phyloP scores from a whole-genome alignment of 2,888 invertebrate genomes.

The Drosophila ezoana region DNA sequence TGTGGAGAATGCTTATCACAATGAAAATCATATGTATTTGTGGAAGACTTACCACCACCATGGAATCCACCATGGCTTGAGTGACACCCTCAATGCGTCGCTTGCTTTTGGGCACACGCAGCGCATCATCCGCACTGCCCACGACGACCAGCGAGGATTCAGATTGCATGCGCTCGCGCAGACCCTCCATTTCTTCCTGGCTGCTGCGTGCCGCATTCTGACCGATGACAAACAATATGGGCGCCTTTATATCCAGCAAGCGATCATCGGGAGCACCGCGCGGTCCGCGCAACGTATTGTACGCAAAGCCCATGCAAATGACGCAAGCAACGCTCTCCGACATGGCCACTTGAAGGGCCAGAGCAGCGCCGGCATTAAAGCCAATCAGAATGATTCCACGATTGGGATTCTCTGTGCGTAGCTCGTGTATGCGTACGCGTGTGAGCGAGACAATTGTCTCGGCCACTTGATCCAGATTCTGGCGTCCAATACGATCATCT shows the following conservation, averaged over 20 bases:
- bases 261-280: constrained; percentile 92
- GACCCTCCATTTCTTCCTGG: constrained; percentile 91
- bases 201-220: constrained; percentile 89
- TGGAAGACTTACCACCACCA: constrained; percentile 87
- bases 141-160: constrained; percentile 91
- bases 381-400: constrained; percentile 91
- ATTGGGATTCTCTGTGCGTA: constrained; percentile 88
- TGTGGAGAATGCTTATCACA: neutral
- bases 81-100: constrained; percentile 91
- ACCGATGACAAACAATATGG: constrained; percentile 92
- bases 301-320: constrained; percentile 92
- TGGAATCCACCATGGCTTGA: constrained; percentile 91
- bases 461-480: constrained; percentile 85
- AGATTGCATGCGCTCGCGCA: constrained; percentile 91
- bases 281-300: constrained; percentile 89
- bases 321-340: constrained; percentile 90
- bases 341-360: constrained; percentile 91
- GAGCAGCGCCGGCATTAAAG: constrained; percentile 90
- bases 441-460: constrained; percentile 89
- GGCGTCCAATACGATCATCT: constrained; percentile 80
- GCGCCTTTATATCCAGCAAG: constrained; percentile 89
- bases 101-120: constrained; percentile 89
- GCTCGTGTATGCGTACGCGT: constrained; percentile 89
- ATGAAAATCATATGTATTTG: neutral
- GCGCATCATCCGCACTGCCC: constrained; percentile 91